Percentiles rank a stretch among this genome's conserved stretches.
Conservation (phyloP, 2,113 vertebrate genomes). For the Arenaria interpres region DNA sequence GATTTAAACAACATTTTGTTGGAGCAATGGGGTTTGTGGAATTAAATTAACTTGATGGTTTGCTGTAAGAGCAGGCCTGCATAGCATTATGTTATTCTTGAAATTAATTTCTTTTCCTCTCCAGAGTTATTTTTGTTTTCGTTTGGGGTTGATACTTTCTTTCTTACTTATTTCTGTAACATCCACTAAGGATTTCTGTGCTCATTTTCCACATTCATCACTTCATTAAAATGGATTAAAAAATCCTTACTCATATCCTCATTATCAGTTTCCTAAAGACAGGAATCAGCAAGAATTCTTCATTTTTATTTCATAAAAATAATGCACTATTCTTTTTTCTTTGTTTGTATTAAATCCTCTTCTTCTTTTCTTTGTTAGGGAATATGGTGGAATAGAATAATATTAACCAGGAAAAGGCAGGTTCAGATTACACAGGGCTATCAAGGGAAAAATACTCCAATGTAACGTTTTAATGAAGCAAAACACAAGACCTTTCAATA, state of each 20-base stretch:
- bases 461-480: neutral
- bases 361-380: neutral
- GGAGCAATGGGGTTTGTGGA: constrained; percentile 73
- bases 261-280: neutral
- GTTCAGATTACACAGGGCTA: neutral
- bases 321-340: neutral
- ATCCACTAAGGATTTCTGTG: constrained; percentile 27
- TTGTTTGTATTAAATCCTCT: neutral
- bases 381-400: neutral
- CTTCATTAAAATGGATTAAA: constrained; percentile 37
- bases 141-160: neutral
- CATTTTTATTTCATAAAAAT: neutral
- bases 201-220: constrained; percentile 23
- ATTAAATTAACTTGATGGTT: constrained; percentile 79
- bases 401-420: neutral
- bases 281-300: neutral
- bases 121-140: constrained; percentile 49
- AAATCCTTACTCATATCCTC: constrained; percentile 21
- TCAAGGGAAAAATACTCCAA: neutral
- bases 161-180: constrained; percentile 31
- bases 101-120: constrained; percentile 74
- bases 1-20: constrained; percentile 77
- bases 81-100: constrained; percentile 67
- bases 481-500: neutral
- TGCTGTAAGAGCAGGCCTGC: constrained; percentile 67